Conservation (phyloP, 2,113 vertebrate species). For the Proterorhinus semilunaris region DNA sequence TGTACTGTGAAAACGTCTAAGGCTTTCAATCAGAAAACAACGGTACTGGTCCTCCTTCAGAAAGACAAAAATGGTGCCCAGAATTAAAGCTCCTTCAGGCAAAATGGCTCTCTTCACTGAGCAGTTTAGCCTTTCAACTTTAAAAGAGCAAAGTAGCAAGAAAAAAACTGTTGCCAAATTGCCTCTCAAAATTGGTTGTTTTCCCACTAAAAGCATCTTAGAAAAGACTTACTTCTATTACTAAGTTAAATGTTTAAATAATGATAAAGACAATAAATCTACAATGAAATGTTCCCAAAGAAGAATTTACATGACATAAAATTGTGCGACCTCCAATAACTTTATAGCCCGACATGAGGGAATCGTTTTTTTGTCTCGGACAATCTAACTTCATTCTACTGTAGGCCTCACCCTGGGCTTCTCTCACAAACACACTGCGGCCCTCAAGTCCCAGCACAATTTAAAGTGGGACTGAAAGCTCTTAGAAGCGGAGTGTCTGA, state of each 20-base stretch:
- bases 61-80: not conserved
- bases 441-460: slow-evolving; percentile 59
- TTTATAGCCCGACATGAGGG: slow-evolving; percentile 22
- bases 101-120: no score
- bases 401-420: slow-evolving; percentile 15
- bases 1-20: slow-evolving; percentile 15
- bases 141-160: not conserved
- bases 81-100: not conserved
- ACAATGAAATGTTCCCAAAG: no score
- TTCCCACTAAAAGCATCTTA: not conserved
- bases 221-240: no score
- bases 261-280: no score
- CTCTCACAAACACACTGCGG: slow-evolving; percentile 6
- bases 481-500: slow-evolving; percentile 39
- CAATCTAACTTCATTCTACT: slow-evolving; percentile 43
- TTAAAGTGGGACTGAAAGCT: slow-evolving; percentile 66
- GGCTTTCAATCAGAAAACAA: not conserved
- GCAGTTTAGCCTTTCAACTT: no score
- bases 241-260: no score
- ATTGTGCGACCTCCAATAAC: slow-evolving; percentile 36
- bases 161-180: not conserved
- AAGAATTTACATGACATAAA: slow-evolving; percentile 4
- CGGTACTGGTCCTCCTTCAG: not conserved
- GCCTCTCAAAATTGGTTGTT: not conserved
- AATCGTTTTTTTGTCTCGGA: slow-evolving; percentile 24